phyloP scores from a whole-genome alignment of 1,140 invertebrate genomes.

The Camponotus pennsylvanicus region DNA sequence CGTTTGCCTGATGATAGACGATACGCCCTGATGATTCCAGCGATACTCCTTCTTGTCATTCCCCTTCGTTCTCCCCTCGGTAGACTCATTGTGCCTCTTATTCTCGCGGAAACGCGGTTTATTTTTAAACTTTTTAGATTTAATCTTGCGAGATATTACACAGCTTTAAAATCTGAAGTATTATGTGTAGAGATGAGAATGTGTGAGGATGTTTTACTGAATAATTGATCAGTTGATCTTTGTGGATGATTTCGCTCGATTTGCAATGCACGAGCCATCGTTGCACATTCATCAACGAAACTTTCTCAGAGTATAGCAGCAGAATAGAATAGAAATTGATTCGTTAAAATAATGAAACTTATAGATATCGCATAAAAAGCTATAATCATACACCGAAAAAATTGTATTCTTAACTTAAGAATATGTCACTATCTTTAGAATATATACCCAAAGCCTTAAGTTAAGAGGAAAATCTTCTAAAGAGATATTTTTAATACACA shows the following conservation, averaged over 20 bases:
- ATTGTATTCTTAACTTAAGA: too few relatives aligned
- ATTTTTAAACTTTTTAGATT: slow-evolving; percentile 32
- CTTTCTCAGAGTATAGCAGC: too few relatives aligned
- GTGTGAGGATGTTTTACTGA: not conserved
- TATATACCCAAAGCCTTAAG: too few relatives aligned
- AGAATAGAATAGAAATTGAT: too few relatives aligned
- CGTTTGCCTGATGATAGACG: slow-evolving; percentile 33
- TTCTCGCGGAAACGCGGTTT: slow-evolving; percentile 30
- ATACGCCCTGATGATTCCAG: slow-evolving; percentile 26
- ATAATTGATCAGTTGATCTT: not conserved
- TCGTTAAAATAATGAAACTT: too few relatives aligned
- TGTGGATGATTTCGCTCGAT: not conserved
- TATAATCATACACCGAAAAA: too few relatives aligned
- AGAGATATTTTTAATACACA: too few relatives aligned
- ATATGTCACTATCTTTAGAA: too few relatives aligned
- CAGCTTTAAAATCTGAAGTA: not conserved
- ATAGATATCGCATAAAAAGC: too few relatives aligned
- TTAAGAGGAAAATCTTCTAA: too few relatives aligned
- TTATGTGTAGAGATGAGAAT: not conserved
- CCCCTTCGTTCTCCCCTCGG: slow-evolving; percentile 27
- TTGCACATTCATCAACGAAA: not conserved
- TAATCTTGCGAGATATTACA: not conserved
- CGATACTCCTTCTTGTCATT: slow-evolving; percentile 27
- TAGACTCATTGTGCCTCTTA: slow-evolving; percentile 38
- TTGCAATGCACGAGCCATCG: not conserved